phyloP scores from a whole-genome alignment of 2,797 vertebrate species.

The Gallirallus australis region DNA sequence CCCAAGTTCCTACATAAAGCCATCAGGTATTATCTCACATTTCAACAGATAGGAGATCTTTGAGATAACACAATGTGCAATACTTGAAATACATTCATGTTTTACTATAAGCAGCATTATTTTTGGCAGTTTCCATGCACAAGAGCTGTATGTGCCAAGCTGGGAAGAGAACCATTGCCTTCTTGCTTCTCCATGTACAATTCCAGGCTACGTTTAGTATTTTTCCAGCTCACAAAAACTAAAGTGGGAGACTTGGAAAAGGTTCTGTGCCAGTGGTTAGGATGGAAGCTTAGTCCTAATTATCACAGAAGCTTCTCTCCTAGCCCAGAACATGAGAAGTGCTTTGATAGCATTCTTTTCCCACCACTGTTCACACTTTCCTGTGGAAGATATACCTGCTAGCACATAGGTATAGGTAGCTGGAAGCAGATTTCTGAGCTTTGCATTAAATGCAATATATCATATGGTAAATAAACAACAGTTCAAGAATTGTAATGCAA shows the following conservation, averaged over 20 bases:
- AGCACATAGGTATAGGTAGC: neutral
- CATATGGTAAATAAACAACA: constrained; percentile 44
- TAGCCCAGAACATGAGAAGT: neutral
- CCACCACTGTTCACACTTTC: neutral
- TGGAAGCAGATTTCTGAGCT: neutral
- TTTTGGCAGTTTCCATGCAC: neutral
- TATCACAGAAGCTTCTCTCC: neutral
- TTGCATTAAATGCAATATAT: neutral
- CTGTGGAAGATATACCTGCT: neutral
- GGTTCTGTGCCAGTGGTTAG: neutral
- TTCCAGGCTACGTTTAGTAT: neutral
- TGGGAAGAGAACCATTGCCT: neutral
- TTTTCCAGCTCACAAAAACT: neutral
- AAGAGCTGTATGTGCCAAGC: neutral
- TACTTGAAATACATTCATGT: neutral
- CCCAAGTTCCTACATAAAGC: neutral
- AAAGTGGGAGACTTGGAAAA: neutral
- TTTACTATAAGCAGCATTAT: neutral
- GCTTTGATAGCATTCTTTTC: neutral
- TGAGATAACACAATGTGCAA: neutral
- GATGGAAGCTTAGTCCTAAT: neutral
- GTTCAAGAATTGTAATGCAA: constrained; percentile 63
- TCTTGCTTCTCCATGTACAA: neutral
- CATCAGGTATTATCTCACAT: neutral
- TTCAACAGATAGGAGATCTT: neutral